phyloP scores from a whole-genome alignment of 37 sponge, comb jelly and placozoan species.

The Ianthella basta region DNA sequence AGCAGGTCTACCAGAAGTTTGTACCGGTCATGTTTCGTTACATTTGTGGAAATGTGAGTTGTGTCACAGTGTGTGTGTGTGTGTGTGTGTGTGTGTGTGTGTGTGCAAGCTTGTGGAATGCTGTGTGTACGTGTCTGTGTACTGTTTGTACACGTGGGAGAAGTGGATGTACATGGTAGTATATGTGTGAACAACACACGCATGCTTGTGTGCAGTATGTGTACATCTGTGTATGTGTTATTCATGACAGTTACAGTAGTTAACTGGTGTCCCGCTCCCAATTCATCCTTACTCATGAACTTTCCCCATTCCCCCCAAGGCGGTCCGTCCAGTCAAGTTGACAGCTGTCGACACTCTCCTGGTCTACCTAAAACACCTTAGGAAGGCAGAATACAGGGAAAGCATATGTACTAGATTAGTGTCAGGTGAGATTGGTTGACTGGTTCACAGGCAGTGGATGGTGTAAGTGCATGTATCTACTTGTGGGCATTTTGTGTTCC shows the following conservation, averaged over 20 bases:
- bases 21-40: constrained; percentile 67
- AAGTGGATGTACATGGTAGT: constrained; percentile 4
- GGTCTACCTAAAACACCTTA: constrained; percentile 42
- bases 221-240: neutral
- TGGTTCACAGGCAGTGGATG: neutral
- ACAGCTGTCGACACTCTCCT: constrained; percentile 59
- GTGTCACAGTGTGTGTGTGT: no score
- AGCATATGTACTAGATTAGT: constrained; percentile 49
- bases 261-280: neutral
- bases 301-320: constrained; percentile 31
- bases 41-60: constrained; percentile 64
- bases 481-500: no score
- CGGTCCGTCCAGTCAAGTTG: constrained; percentile 74
- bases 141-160: neutral
- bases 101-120: neutral
- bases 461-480: no score
- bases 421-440: constrained; percentile 39
- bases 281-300: neutral
- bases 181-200: neutral
- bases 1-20: constrained; percentile 77
- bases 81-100: no score
- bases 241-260: neutral
- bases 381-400: constrained; percentile 64
- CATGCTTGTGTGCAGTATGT: neutral
- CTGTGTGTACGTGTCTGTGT: neutral